phyloP scores from a whole-genome alignment of 1,140 invertebrate species.

The Schlechtendalia chinensis region DNA sequence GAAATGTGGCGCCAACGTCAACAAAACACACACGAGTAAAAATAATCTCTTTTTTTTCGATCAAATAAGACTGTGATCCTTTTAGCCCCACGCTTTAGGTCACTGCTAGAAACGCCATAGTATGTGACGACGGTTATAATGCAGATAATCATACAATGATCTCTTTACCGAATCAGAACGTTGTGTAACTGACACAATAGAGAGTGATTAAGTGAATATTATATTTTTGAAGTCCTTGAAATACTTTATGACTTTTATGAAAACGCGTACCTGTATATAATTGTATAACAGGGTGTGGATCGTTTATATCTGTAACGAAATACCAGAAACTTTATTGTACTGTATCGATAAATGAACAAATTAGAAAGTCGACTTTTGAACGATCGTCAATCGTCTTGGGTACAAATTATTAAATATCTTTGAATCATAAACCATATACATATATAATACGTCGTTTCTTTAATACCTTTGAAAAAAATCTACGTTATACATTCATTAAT shows the following conservation, averaged over 20 bases:
- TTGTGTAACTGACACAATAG: constrained; percentile 2
- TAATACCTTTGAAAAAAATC: background rate
- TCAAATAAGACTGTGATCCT: background rate
- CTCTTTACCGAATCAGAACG: background rate
- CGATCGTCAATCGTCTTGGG: background rate
- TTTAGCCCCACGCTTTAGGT: background rate
- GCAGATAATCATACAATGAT: background rate
- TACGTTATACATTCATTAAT: too few species aligned
- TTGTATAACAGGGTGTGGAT: background rate
- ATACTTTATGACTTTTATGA: background rate
- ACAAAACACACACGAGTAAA: background rate
- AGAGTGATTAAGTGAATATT: background rate
- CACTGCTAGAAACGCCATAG: too few species aligned
- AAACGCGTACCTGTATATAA: background rate
- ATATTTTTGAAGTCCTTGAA: constrained; percentile 17
- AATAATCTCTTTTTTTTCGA: background rate
- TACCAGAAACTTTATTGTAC: background rate
- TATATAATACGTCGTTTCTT: background rate
- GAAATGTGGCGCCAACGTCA: background rate
- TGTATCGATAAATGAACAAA: background rate
- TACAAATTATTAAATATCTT: background rate
- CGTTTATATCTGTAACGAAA: background rate
- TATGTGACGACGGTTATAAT: background rate
- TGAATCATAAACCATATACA: background rate
- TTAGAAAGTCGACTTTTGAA: constrained; percentile 1